Conservation (phyloP, 2,113 vertebrate genomes). For the Cromileptes altivelis region DNA sequence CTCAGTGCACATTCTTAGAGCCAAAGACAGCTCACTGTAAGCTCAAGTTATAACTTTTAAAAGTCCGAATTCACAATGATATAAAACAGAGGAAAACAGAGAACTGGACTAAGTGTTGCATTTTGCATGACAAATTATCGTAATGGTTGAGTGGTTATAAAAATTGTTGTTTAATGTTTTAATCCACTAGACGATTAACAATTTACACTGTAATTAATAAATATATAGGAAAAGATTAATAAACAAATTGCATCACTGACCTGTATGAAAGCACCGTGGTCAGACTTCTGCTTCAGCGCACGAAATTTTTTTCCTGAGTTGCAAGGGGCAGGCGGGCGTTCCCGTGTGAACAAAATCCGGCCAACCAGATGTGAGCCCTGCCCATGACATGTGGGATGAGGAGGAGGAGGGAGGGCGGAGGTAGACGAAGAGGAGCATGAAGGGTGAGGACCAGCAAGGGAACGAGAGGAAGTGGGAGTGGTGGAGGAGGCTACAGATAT, state of each 20-base stretch:
- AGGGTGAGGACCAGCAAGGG: conserved; percentile 75
- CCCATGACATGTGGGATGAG: conserved; percentile 76
- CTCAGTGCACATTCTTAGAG: too few species aligned
- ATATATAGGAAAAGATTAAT: not conserved
- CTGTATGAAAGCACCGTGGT: conserved; percentile 94
- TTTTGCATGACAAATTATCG: too few species aligned
- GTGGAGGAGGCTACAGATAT: conserved; percentile 56
- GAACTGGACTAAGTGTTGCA: too few species aligned
- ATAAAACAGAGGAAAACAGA: too few species aligned
- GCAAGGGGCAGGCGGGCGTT: conserved; percentile 86
- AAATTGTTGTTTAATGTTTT: too few species aligned
- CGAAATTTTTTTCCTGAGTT: conserved; percentile 89
- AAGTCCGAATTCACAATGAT: too few species aligned
- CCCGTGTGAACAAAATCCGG: conserved; percentile 93
- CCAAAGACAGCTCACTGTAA: too few species aligned
- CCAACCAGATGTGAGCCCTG: conserved; percentile 88
- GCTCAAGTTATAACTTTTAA: too few species aligned
- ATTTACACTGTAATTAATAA: not conserved
- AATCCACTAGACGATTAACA: too few species aligned
- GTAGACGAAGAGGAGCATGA: conserved; percentile 80
- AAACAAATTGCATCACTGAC: conserved; percentile 27
- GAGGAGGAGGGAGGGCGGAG: conserved; percentile 61
- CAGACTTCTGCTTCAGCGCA: conserved; percentile 94
- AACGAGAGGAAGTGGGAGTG: conserved; percentile 75
- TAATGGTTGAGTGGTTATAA: too few species aligned